A percentile compares a stretch with the other conserved stretches of the same genome.
These are phyloP conservation scores for Tiliqua scincoides DNA, from an alignment of 2,113 vertebrate species.

Conservation along the genomic window DNA sequence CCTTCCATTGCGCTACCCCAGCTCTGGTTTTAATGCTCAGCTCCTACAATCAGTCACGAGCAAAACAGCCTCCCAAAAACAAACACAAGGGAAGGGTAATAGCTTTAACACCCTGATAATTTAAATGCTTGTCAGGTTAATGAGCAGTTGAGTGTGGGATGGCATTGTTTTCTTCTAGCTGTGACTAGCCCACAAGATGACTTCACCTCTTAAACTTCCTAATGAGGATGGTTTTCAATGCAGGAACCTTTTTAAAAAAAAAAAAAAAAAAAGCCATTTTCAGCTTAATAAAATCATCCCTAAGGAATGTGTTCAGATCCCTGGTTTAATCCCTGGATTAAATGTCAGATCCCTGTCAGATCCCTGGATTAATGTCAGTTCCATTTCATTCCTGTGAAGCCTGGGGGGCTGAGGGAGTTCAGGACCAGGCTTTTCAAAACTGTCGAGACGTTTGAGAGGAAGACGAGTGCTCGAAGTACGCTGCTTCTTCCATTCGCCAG, in stretches of 20 bases:
- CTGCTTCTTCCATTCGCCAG: neutral
- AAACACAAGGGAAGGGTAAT: slow-evolving; percentile 27
- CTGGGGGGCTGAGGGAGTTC: neutral
- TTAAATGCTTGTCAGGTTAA: slow-evolving; percentile 43
- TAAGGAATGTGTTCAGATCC: slow-evolving; percentile 56
- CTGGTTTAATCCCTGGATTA: too few species aligned
- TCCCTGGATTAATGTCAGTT: slow-evolving; percentile 10
- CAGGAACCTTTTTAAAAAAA: slow-evolving; percentile 54
- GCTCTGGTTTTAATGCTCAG: slow-evolving; percentile 22
- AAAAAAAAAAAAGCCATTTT: slow-evolving; percentile 48
- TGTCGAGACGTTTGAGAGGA: neutral
- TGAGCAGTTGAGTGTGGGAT: slow-evolving; percentile 32
- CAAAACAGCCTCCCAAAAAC: slow-evolving; percentile 17
- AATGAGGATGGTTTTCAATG: slow-evolving; percentile 52
- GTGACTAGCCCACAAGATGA: slow-evolving; percentile 47
- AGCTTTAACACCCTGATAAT: slow-evolving; percentile 21
- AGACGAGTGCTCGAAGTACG: neutral
- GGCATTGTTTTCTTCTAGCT: slow-evolving; percentile 46
- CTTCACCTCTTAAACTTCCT: slow-evolving; percentile 59
- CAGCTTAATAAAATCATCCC: slow-evolving; percentile 47
- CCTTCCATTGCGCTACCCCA: neutral
- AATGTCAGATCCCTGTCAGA: too few species aligned
- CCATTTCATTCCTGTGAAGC: neutral
- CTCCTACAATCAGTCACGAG: neutral
- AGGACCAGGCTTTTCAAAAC: neutral